Conservation (phyloP, 2,113 vertebrate species). For the Glaucidium brasilianum region DNA sequence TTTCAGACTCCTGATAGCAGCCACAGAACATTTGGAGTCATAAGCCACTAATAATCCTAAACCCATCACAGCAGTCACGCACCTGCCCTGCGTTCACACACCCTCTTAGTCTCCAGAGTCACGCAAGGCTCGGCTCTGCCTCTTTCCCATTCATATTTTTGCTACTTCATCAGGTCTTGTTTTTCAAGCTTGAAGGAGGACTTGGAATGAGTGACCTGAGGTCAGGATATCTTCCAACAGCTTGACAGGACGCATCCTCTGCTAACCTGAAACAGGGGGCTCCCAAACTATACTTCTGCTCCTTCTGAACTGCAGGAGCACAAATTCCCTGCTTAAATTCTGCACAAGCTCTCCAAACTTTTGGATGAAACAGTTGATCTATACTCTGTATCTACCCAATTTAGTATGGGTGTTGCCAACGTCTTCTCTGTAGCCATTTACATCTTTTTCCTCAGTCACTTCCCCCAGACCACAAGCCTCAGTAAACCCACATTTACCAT, state of each 20-base stretch:
- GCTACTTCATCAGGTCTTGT: not conserved
- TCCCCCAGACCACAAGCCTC: not conserved
- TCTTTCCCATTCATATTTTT: not conserved
- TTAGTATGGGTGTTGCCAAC: rapidly evolving
- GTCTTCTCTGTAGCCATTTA: not conserved
- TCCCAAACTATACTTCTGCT: not conserved
- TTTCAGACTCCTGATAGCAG: not conserved
- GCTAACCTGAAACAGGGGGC: not conserved
- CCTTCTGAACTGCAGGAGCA: not conserved
- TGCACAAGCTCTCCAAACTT: too few relatives aligned
- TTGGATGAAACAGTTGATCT: too few relatives aligned
- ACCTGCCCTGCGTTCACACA: not conserved
- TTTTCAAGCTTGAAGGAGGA: not conserved
- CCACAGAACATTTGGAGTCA: not conserved
- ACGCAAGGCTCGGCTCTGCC: not conserved
- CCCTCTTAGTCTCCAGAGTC: not conserved
- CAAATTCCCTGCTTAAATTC: not conserved
- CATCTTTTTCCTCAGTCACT: not conserved
- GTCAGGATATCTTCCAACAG: not conserved
- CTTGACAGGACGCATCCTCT: rapidly evolving
- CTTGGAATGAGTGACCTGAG: not conserved
- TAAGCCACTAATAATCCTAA: not conserved
- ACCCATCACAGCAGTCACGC: constrained; percentile 1
- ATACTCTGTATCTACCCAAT: rapidly evolving
- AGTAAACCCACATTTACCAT: rapidly evolving